Evolutionary conservation across 2,797 vertebrate species (phyloP), one percentile per base, ranked within the genome.

Genomic region (Fistularia commersonii): DNA sequence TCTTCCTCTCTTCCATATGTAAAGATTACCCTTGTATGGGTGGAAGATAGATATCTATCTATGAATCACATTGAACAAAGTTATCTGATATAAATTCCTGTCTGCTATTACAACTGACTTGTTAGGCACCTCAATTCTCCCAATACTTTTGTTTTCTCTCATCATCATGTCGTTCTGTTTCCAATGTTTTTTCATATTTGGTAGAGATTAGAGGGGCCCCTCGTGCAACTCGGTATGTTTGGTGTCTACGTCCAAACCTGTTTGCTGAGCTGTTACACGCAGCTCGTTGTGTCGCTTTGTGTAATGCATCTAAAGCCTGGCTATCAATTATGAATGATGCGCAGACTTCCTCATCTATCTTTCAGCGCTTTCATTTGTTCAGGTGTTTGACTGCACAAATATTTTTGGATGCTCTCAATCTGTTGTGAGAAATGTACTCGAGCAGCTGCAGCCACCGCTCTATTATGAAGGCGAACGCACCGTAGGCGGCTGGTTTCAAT

Each of bases 311-410:
- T 83, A 66, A 83, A 83, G 64, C 64, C 72, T 8, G 8, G 56
- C 70, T 65, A 89, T 90, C 79, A 87, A 88, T 87, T 80, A 86
- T 88, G 76, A 82, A 88, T 86, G 76, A 87, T 81, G 70, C 53
- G 31, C 74, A 59, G 76, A 81, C 77, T 81, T 82, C 57, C 82
- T 84, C 85, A 87, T 86, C 65, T 72, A 87, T 86, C 74, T 82
- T 85, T 86, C 64, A 87, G 84, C 57, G 59, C 48, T 77, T 84
- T 84, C 71, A 81, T 86, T 83, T 87, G 79, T 81, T 77, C 74
- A 80, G 76, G 78, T 72, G 64, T 81, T 82, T 81, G 72, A 75
- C 61, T 66, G 57, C 48, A 42, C 74, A 81, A 74, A 78, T 73
- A 79, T 80, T 76, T 73, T 73, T 62, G 68, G 73, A 74, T 77